Conservation (phyloP, 1,140 invertebrate species). For the Drosophila bocki region DNA sequence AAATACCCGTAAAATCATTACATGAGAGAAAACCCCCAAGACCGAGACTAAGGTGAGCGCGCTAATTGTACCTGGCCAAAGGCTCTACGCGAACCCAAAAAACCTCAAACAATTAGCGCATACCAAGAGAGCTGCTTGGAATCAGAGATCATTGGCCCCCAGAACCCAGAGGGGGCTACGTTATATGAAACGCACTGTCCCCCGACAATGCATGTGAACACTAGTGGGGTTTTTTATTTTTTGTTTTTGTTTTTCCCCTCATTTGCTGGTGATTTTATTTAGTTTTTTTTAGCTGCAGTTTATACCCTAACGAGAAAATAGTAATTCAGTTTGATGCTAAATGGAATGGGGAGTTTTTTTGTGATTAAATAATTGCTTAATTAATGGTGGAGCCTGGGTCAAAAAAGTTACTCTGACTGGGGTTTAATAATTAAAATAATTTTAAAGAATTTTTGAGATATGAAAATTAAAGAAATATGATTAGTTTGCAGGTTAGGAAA, state of each 20-base stretch:
- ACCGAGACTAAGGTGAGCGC: slow-evolving; percentile 49
- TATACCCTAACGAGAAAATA: slow-evolving; percentile 41
- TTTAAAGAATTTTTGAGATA: background rate
- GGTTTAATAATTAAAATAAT: background rate
- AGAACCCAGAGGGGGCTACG: slow-evolving; percentile 15
- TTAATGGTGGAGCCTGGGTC: slow-evolving; percentile 3
- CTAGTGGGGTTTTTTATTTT: slow-evolving; percentile 1
- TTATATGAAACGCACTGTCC: slow-evolving; percentile 35
- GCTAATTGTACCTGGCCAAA: slow-evolving; percentile 55
- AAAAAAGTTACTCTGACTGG: background rate
- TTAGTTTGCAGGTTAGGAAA: background rate
- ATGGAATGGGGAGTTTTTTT: slow-evolving; percentile 30
- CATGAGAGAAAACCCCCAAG: slow-evolving; percentile 63
- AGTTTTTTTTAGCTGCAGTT: background rate
- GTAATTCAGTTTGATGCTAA: slow-evolving; percentile 23
- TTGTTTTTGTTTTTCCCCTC: background rate
- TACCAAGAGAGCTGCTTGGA: slow-evolving; percentile 45
- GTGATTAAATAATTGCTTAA: slow-evolving; percentile 42
- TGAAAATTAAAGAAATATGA: background rate
- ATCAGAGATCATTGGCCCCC: slow-evolving; percentile 51
- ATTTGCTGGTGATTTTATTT: slow-evolving; percentile 20
- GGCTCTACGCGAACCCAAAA: slow-evolving; percentile 24
- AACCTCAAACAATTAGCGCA: slow-evolving; percentile 70
- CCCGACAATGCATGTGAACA: slow-evolving; percentile 62
- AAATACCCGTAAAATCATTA: slow-evolving; percentile 31